A percentile compares a stretch with the other conserved stretches of the same genome.
Conservation (phyloP, 1,140 invertebrate species). For the Euura saliciscinereae region DNA sequence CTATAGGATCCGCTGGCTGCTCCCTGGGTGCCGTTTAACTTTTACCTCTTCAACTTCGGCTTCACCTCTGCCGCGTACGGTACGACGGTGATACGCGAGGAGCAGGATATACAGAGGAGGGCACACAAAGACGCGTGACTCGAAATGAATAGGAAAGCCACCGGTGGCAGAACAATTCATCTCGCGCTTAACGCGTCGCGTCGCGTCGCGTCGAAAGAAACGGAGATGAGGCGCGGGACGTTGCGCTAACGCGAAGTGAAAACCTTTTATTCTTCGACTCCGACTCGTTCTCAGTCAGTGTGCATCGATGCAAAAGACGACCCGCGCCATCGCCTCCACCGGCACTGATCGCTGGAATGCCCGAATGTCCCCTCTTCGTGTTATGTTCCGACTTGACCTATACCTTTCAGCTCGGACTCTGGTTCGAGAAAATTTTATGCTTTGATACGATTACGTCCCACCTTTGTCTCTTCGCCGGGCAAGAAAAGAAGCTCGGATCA, state of each 20-base stretch:
- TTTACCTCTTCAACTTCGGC: too few species aligned
- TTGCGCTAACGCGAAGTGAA: conserved; percentile 6
- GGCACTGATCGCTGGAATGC: neutral
- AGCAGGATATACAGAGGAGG: neutral
- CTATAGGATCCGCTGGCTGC: neutral
- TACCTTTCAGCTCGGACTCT: too few species aligned
- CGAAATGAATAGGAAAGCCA: neutral
- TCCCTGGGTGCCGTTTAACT: neutral
- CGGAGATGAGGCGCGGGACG: neutral
- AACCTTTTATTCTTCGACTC: neutral
- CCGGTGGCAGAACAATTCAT: neutral
- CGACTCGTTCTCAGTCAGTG: neutral
- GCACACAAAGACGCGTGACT: neutral
- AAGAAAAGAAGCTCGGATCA: too few species aligned
- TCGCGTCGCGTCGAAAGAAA: neutral
- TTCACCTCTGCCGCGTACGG: too few species aligned
- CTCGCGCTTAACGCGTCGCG: neutral
- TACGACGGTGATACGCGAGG: too few species aligned
- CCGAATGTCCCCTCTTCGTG: neutral
- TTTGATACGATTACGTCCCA: too few species aligned
- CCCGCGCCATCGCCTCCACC: neutral
- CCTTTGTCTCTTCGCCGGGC: too few species aligned
- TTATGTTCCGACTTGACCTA: too few species aligned
- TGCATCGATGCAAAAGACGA: neutral
- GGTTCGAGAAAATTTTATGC: too few species aligned